Evolutionary conservation across 2,888 invertebrate species (phyloP), one percentile per base, ranked within the genome.

Genomic region (Acrobeloides nanus): DNA sequence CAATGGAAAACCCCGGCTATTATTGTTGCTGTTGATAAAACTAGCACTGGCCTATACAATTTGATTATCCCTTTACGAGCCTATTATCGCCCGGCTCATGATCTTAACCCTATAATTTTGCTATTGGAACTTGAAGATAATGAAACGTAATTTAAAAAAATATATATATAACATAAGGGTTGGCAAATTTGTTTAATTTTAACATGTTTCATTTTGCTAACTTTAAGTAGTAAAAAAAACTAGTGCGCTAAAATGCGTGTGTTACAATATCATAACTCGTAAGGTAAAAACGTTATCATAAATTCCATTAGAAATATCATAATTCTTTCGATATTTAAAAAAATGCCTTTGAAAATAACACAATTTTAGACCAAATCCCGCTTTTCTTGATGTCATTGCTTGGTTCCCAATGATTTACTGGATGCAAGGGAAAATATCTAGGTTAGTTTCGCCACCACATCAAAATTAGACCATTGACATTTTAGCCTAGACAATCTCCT

Each of bases 1-100:
- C 89, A 86, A 75, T 95, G 93, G 93, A 87, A 88, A 74, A 95
- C 89, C 76, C 86, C 89, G 76, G 90, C 89, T 23, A 90, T 97
- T 59, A 95, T 97, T 59, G 80, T 95, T 53, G 90, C 92, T 0
- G 92, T 93, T 0, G 95, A 95, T 78, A 89, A 87, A 74, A 92
- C 90, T 42, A 89, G 89, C 51, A 89, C 89, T 76, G 95, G 93
- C 63, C 89, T 95, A 71, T 95, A 93, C 78, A 97, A 95, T 79
- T 92, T 95, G 74, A 89, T 97, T 61, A 89, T 95, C 66, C 93
- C 95, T 4, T 79, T 97, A 63, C 81, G 95, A 68, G 93, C 93
- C 32, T 93, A 93, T 77, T 92, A 92, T 75, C 81, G 87, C 39
- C 86, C 88, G 27, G 89, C 89, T 78, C 87, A 87, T 40, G 87